These are phyloP conservation scores for Corapipo altera DNA, from an alignment of 2,113 vertebrate species.

Conservation along the genomic window DNA sequence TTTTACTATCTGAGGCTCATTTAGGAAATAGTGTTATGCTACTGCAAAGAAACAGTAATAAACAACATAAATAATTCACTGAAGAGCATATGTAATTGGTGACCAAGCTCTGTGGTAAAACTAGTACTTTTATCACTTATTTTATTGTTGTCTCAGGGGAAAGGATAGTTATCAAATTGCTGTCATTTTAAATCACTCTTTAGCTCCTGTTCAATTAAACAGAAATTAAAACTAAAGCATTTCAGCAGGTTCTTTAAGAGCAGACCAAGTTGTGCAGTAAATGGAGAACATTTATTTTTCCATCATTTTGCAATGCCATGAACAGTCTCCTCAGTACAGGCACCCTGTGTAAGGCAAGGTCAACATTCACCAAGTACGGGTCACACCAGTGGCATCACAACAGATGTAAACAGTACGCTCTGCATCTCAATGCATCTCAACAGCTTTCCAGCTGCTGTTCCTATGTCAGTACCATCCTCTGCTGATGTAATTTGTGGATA, in stretches of 20 bases:
- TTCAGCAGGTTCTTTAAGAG: not conserved
- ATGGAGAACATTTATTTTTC: not conserved
- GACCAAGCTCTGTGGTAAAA: not conserved
- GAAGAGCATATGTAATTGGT: not conserved
- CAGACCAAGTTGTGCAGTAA: not conserved
- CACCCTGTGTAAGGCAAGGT: not conserved
- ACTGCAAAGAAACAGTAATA: not conserved
- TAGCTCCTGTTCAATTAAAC: not conserved
- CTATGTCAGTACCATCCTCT: not conserved
- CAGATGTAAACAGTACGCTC: rapidly evolving
- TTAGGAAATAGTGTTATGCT: not conserved
- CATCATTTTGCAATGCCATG: not conserved
- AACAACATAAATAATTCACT: not conserved
- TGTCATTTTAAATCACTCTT: not conserved
- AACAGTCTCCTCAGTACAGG: not conserved
- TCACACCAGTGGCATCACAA: not conserved
- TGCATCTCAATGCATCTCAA: not conserved
- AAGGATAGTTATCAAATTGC: not conserved
- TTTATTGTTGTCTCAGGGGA: not conserved
- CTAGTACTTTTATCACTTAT: not conserved
- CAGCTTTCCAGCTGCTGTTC: not conserved
- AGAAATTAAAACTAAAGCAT: not conserved
- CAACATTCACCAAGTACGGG: not conserved
- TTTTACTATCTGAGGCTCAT: not conserved
- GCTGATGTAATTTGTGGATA: not conserved